A percentile compares a stretch with the other conserved stretches of the same genome.
Evolutionary conservation across 2,797 vertebrate genomes (phyloP).

Genomic region (Buceros bicornis): DNA sequence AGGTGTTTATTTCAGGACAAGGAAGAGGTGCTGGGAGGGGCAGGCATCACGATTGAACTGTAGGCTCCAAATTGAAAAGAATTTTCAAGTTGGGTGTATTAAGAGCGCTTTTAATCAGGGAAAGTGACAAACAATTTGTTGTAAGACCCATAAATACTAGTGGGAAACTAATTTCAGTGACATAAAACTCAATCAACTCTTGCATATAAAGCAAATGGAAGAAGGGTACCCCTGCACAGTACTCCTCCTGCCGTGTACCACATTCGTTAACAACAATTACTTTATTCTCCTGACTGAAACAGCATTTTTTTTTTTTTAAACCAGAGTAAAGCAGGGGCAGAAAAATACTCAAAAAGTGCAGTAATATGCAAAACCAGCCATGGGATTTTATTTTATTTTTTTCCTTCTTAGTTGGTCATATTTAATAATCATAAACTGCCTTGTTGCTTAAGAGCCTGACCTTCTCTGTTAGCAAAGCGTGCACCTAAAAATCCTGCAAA

Average conservation of each 20-base stretch:
- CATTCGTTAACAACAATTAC: constrained; percentile 22
- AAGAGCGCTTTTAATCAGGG: constrained; percentile 68
- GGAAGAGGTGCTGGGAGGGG: constrained; percentile 46
- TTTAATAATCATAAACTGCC: constrained; percentile 63
- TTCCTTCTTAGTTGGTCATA: neutral
- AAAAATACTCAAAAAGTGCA: neutral
- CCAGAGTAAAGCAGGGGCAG: neutral
- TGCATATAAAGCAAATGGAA: constrained; percentile 47
- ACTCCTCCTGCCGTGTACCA: neutral
- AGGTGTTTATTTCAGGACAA: constrained; percentile 68
- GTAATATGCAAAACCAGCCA: neutral
- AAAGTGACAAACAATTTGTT: constrained; percentile 75
- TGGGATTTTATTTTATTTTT: neutral
- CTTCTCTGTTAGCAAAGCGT: constrained; percentile 60
- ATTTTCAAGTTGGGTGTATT: constrained; percentile 65
- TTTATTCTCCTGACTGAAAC: constrained; percentile 9
- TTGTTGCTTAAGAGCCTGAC: constrained; percentile 54
- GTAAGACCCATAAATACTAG: constrained; percentile 68
- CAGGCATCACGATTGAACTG: constrained; percentile 56
- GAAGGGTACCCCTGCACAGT: neutral
- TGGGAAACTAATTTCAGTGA: constrained; percentile 64
- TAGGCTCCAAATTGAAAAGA: constrained; percentile 54
- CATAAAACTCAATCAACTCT: constrained; percentile 60
- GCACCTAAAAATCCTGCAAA: constrained; percentile 57
- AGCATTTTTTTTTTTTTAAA: neutral